These are phyloP conservation scores for Oncorhynchus gorbuscha DNA, from an alignment of 2,113 vertebrate genomes.

Conservation along the genomic window DNA sequence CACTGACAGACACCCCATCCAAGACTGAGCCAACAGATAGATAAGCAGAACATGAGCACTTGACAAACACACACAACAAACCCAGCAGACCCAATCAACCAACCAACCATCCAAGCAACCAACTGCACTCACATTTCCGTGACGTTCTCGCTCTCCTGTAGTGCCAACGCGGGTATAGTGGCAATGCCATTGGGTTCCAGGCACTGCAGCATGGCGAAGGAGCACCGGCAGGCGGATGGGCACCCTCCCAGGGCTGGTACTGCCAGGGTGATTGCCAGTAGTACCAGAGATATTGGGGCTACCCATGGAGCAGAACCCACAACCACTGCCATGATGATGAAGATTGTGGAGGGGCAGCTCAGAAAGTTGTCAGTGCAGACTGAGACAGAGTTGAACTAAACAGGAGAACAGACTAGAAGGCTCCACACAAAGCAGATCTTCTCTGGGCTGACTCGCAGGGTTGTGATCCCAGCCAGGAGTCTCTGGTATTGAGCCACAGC, in stretches of 20 bases:
- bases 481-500: constrained; percentile 67
- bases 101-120: neutral
- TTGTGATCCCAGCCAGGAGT: constrained; percentile 61
- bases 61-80: neutral
- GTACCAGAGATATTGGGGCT: constrained; percentile 43
- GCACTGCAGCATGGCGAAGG: constrained; percentile 71
- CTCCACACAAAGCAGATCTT: constrained; percentile 40
- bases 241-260: constrained; percentile 54
- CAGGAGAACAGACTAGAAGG: constrained; percentile 24
- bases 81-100: constrained; percentile 9
- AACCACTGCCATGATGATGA: constrained; percentile 49
- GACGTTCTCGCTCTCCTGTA: constrained; percentile 75
- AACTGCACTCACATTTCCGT: constrained; percentile 78
- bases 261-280: constrained; percentile 47
- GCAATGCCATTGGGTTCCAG: constrained; percentile 64
- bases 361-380: constrained; percentile 22
- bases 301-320: constrained; percentile 9
- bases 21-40: neutral
- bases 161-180: constrained; percentile 62
- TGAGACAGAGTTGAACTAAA: constrained; percentile 13
- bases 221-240: constrained; percentile 72
- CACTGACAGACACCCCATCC: neutral
- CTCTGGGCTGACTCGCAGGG: constrained; percentile 42
- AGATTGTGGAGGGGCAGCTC: neutral
- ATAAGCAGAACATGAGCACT: constrained; percentile 3